Conservation (phyloP, 2,888 invertebrate genomes). For the Cremastinae sp. region DNA sequence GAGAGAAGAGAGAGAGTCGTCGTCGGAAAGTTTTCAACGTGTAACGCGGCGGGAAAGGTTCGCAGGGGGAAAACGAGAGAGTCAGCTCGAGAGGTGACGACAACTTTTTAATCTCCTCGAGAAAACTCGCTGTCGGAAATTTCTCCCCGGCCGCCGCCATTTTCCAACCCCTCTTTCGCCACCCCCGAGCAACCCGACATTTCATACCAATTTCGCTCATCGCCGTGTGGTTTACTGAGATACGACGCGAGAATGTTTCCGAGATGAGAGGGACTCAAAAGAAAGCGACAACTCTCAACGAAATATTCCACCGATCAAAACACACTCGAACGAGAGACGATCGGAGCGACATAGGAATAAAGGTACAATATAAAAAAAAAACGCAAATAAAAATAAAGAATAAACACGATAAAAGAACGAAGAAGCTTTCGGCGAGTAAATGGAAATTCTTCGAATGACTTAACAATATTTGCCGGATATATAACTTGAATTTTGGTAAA, state of each 20-base stretch:
- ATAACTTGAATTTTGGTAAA: too few species aligned
- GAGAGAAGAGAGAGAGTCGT: slow-evolving; percentile 2
- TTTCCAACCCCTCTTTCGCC: slow-evolving; percentile 13
- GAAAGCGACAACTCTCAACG: slow-evolving; percentile 19
- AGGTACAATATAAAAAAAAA: too few species aligned
- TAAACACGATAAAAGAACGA: too few species aligned
- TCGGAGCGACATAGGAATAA: too few species aligned
- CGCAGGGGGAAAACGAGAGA: slow-evolving; percentile 10
- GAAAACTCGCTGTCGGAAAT: slow-evolving; percentile 69
- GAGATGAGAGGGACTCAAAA: neutral
- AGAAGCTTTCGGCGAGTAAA: too few species aligned
- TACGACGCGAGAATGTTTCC: slow-evolving; percentile 22
- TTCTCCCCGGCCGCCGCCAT: slow-evolving; percentile 47
- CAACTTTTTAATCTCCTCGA: slow-evolving; percentile 75
- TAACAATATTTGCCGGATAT: too few species aligned
- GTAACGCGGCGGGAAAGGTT: neutral
- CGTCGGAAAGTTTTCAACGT: slow-evolving; percentile 34
- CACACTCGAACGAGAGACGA: too few species aligned
- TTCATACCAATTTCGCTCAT: slow-evolving; percentile 25
- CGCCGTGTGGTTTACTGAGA: slow-evolving; percentile 34
- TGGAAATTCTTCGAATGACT: too few species aligned
- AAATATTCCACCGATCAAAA: too few species aligned
- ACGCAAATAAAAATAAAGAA: too few species aligned
- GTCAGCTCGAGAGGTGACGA: slow-evolving; percentile 68
- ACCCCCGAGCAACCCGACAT: slow-evolving; percentile 1